These are phyloP conservation scores for Tachina grossa DNA, from an alignment of 2,888 invertebrate genomes.

Conservation along the genomic window DNA sequence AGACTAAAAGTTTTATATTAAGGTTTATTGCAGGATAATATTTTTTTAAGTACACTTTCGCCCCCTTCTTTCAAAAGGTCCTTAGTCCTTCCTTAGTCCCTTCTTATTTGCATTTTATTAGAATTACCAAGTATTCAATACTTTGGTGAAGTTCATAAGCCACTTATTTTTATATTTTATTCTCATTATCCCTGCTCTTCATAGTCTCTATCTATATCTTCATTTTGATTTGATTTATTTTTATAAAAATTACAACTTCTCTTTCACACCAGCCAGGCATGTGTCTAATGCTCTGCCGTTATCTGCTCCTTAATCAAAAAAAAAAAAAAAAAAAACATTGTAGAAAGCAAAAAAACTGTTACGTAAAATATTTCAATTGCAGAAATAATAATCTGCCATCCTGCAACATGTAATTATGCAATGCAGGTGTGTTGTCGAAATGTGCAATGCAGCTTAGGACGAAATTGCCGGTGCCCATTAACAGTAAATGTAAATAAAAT, in stretches of 20 bases:
- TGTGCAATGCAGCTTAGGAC: slow-evolving; percentile 17
- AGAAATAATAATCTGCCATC: slow-evolving; percentile 29
- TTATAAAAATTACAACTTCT: slow-evolving; percentile 48
- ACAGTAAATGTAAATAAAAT: slow-evolving; percentile 15
- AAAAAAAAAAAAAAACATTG: slow-evolving; percentile 50
- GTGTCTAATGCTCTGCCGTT: slow-evolving; percentile 56
- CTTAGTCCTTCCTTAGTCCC: too few species aligned
- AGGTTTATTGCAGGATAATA: too few species aligned
- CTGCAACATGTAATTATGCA: slow-evolving; percentile 58
- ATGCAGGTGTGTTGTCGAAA: slow-evolving; percentile 58
- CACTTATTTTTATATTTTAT: slow-evolving; percentile 22
- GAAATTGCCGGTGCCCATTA: slow-evolving; percentile 27
- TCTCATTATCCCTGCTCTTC: slow-evolving; percentile 9
- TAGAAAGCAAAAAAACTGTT: background rate
- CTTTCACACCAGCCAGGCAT: slow-evolving; percentile 68
- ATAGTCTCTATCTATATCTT: slow-evolving; percentile 6
- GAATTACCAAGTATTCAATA: slow-evolving; percentile 19
- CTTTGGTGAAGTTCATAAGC: slow-evolving; percentile 52
- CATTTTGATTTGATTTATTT: slow-evolving; percentile 16
- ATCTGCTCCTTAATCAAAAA: slow-evolving; percentile 48
- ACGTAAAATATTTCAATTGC: slow-evolving; percentile 45
- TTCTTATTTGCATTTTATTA: background rate
- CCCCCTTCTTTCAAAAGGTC: too few species aligned
- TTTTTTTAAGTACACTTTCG: too few species aligned
- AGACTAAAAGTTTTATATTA: too few species aligned